phyloP scores from a whole-genome alignment of 2,888 invertebrate species.

The Diaprepes abbreviatus region DNA sequence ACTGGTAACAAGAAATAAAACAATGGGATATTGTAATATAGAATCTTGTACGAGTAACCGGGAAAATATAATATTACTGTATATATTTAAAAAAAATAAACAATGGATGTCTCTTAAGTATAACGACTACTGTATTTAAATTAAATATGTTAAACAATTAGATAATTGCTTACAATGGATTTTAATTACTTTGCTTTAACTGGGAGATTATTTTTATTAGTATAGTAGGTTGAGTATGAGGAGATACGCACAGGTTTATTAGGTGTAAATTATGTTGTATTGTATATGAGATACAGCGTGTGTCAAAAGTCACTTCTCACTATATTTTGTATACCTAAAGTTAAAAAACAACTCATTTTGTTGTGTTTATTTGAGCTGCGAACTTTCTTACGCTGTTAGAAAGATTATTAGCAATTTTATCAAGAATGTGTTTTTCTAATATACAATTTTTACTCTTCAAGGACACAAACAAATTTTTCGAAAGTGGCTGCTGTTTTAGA shows the following conservation, averaged over 20 bases:
- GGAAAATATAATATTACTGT: constrained; percentile 34
- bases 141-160: constrained; percentile 45
- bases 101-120: constrained; percentile 41
- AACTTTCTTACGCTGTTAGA: too few species aligned
- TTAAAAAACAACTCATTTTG: too few species aligned
- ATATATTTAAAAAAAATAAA: constrained; percentile 12
- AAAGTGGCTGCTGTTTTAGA: too few species aligned
- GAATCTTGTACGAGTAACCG: constrained; percentile 23
- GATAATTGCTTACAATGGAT: constrained; percentile 47
- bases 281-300: too few species aligned
- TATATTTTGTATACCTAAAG: too few species aligned
- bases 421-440: too few species aligned
- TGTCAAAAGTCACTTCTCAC: neutral
- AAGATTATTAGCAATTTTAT: too few species aligned
- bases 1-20: constrained; percentile 30
- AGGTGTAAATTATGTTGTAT: constrained; percentile 39
- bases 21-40: constrained; percentile 32
- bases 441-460: too few species aligned
- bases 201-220: constrained; percentile 23
- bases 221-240: constrained; percentile 13
- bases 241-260: neutral
- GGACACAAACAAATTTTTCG: too few species aligned
- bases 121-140: constrained; percentile 47
- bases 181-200: constrained; percentile 42
- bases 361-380: too few species aligned